Evolutionary conservation across 2,888 invertebrate genomes (phyloP), one percentile per base, ranked within the genome.

Genomic region (Laspeyria flexula): DNA sequence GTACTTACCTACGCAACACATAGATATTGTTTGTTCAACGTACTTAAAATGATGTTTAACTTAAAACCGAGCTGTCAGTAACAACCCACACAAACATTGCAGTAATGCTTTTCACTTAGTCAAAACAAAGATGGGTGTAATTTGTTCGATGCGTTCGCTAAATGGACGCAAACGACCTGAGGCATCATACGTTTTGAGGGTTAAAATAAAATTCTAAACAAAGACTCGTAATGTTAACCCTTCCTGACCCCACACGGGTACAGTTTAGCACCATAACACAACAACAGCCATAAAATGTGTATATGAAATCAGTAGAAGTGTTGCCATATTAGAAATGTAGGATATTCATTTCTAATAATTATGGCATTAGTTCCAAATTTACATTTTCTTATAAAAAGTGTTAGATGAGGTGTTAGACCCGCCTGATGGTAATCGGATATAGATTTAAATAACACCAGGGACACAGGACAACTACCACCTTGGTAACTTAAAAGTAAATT

Each of bases 121-220:
- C 76, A 79, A 77, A 82, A 80, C 78, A 79, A 83, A 77, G 75
- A 76, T 73, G 73, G 62, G 60, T 65, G 69, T 73, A 79, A 81
- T 81, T 77, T 66, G 64, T 61, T 66, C 52, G 51, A 57, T 66
- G 52, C 67, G 60, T 73, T 70, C 69, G 70, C 70, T 74, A 76
- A 81, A 81, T 79, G 77, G 60, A 75, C 75, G 72, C 73, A 71
- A 73, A 78, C 67, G 65, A 71, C 78, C 73, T 58, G 62, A 67
- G 75, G 83, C 78, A 53, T 59, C 55, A 68, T 62, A 73, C 65
- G 71, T 77, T 77, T 77, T 65, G 67, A 65, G 73, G 69, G 72
- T 74, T 75, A 79, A 81, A 79, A 85, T 85, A 82, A 88, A 84
- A 83, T 82, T 86, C 81, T 71, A 83, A 87, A 85, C 84, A 83